A percentile compares a stretch with the other conserved stretches of the same genome.
These are phyloP conservation scores for Steinernema hermaphroditum DNA, from an alignment of 2,888 invertebrate species.

Conservation along the genomic window DNA sequence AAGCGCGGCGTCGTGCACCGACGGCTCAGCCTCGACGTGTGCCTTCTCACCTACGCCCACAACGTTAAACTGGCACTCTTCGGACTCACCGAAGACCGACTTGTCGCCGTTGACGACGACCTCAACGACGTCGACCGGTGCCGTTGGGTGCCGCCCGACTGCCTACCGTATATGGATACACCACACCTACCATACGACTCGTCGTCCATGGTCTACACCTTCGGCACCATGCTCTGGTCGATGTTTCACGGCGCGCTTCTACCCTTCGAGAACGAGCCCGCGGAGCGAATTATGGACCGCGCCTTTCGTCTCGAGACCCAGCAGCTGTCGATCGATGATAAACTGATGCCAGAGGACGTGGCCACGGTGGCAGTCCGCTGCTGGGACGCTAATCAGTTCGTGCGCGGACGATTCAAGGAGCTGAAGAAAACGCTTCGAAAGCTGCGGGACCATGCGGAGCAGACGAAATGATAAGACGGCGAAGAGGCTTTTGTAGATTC, in stretches of 20 bases:
- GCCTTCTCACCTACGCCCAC: constrained; percentile 36
- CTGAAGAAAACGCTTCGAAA: constrained; percentile 32
- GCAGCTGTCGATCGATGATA: constrained; percentile 30
- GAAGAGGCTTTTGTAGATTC: no score
- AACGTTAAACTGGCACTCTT: constrained; percentile 41
- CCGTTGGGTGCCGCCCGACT: constrained; percentile 39
- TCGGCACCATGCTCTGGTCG: constrained; percentile 40
- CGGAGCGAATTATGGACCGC: constrained; percentile 32
- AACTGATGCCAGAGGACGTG: constrained; percentile 32
- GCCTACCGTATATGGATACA: constrained; percentile 13
- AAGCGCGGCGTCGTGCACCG: constrained; percentile 39
- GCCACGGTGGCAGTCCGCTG: not conserved
- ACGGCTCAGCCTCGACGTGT: constrained; percentile 36
- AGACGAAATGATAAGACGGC: not conserved
- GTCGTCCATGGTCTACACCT: constrained; percentile 36
- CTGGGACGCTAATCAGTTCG: constrained; percentile 29
- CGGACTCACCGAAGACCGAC: constrained; percentile 35
- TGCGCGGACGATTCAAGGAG: constrained; percentile 34
- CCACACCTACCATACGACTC: constrained; percentile 36
- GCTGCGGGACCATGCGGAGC: constrained; percentile 4
- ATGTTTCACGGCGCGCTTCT: constrained; percentile 37
- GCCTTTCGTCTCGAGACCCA: constrained; percentile 25
- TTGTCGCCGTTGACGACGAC: constrained; percentile 33
- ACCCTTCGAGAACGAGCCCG: constrained; percentile 37
- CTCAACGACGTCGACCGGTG: constrained; percentile 39